Evolutionary conservation across 1,140 invertebrate genomes (phyloP).

Genomic region (Sminthurides bifidus): DNA sequence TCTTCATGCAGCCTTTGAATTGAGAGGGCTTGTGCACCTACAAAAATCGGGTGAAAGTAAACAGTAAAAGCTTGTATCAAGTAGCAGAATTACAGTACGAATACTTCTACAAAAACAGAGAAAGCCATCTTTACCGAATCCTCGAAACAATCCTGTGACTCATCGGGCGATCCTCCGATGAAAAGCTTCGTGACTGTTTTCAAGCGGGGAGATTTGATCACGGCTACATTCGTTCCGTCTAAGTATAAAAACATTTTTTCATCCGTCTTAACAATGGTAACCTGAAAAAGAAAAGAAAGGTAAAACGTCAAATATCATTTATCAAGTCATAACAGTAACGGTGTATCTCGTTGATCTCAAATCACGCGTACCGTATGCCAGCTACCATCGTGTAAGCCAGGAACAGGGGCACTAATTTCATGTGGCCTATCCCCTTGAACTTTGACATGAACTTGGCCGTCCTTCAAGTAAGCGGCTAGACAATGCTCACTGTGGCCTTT

Average conservation of each 20-base stretch:
- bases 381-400: slow-evolving; percentile 58
- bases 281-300: slow-evolving; percentile 30
- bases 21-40: slow-evolving; percentile 55
- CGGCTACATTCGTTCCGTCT: slow-evolving; percentile 48
- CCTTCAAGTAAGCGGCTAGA: slow-evolving; percentile 54
- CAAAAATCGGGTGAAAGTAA: background rate
- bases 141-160: slow-evolving; percentile 37
- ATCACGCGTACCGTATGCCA: slow-evolving; percentile 57
- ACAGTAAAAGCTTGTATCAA: no score
- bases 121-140: slow-evolving; percentile 26
- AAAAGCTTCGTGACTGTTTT: slow-evolving; percentile 58
- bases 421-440: slow-evolving; percentile 54
- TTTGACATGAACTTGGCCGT: slow-evolving; percentile 55
- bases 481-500: slow-evolving; percentile 49
- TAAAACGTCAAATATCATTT: background rate
- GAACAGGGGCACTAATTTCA: slow-evolving; percentile 45
- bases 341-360: background rate
- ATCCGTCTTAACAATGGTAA: slow-evolving; percentile 49
- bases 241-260: slow-evolving; percentile 54
- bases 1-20: slow-evolving; percentile 69
- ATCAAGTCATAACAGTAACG: background rate
- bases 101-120: no score
- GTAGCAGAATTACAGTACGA: no score
- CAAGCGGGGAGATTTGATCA: slow-evolving; percentile 52
- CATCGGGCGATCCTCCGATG: slow-evolving; percentile 61